phyloP scores from a whole-genome alignment of 2,113 vertebrate species.

The Poeciliopsis turrubarensis region DNA sequence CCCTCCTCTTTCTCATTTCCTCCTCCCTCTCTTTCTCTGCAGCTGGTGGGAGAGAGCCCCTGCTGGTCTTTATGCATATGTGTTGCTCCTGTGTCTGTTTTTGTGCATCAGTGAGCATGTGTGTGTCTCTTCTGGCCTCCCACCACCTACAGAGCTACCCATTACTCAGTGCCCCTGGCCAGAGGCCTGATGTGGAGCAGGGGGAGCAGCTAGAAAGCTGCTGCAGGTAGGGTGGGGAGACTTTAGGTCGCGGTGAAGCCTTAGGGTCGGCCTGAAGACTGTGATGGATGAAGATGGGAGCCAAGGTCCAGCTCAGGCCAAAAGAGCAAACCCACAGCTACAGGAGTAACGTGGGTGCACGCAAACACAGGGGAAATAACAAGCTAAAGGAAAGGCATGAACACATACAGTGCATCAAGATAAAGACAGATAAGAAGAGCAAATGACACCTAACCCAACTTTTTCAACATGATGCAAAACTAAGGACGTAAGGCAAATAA shows the following conservation, averaged over 20 bases:
- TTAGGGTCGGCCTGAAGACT: conserved; percentile 61
- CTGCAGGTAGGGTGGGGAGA: conserved; percentile 77
- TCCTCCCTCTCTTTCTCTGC: conserved; percentile 73
- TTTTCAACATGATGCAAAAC: conserved; percentile 28
- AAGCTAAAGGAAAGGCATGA: conserved; percentile 27
- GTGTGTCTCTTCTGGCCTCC: conserved; percentile 61
- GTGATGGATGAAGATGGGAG: conserved; percentile 77
- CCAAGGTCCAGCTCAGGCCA: conserved; percentile 64
- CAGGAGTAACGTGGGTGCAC: conserved; percentile 35
- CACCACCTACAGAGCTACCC: conserved; percentile 64
- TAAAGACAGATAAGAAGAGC: background rate
- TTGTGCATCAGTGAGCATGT: conserved; percentile 53
- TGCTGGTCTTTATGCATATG: conserved; percentile 67
- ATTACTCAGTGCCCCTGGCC: conserved; percentile 84
- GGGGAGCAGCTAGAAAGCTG: conserved; percentile 79
- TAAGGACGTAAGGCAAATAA: conserved; percentile 6
- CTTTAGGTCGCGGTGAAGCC: conserved; percentile 44
- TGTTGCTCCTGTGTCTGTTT: conserved; percentile 52
- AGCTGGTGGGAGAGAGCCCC: conserved; percentile 81
- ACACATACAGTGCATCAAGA: conserved; percentile 19
- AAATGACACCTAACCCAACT: conserved; percentile 24
- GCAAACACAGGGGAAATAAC: conserved; percentile 78
- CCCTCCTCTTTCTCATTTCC: conserved; percentile 69
- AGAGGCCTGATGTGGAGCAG: conserved; percentile 76
- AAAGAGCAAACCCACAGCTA: conserved; percentile 64